Evolutionary conservation across 2,888 invertebrate genomes (phyloP).

Genomic region (Serrognathus titanus): DNA sequence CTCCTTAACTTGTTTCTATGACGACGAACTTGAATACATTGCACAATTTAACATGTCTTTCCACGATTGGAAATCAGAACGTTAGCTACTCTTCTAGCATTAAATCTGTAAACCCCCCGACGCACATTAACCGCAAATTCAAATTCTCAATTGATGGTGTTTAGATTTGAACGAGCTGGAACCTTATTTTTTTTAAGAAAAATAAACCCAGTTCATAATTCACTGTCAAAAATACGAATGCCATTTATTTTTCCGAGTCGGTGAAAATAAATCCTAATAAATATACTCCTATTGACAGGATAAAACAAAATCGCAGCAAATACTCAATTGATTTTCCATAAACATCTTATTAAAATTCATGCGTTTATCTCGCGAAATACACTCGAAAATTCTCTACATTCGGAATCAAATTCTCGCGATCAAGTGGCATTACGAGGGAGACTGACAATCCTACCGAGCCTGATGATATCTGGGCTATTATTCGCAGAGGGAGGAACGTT

Average conservation of each 20-base stretch:
- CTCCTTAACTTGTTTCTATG: slow-evolving; percentile 33
- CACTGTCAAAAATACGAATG: too few species aligned
- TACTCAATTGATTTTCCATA: neutral
- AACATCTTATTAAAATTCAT: neutral
- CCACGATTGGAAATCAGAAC: slow-evolving; percentile 1
- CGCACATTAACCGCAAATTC: too few species aligned
- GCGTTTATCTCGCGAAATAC: slow-evolving; percentile 6
- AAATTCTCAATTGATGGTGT: too few species aligned
- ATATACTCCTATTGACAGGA: too few species aligned
- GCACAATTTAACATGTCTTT: neutral
- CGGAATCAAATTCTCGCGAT: slow-evolving; percentile 10
- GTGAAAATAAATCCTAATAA: too few species aligned
- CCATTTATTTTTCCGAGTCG: too few species aligned
- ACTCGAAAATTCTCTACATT: slow-evolving; percentile 7
- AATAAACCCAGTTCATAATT: too few species aligned
- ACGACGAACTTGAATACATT: neutral
- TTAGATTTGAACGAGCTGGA: too few species aligned
- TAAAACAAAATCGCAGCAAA: neutral
- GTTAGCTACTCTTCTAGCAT: too few species aligned
- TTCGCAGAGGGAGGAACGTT: neutral
- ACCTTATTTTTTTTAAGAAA: too few species aligned
- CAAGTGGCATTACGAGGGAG: slow-evolving; percentile 2
- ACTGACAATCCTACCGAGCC: neutral
- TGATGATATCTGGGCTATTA: neutral
- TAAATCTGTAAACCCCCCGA: too few species aligned